Evolutionary conservation across 2,888 invertebrate species (phyloP).

Genomic region (Mesorhabditis sp.): DNA sequence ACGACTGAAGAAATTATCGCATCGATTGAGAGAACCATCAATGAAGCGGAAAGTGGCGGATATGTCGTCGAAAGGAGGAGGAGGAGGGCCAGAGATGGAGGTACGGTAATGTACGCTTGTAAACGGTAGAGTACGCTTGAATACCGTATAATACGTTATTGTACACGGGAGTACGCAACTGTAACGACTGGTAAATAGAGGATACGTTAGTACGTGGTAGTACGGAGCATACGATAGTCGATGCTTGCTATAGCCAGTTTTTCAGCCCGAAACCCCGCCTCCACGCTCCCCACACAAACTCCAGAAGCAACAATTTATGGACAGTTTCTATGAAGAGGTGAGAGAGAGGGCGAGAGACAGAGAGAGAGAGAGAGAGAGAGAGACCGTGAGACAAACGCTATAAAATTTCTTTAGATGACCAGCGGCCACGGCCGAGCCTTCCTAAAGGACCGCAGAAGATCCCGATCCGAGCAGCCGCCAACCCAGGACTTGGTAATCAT

Average conservation of each 20-base stretch:
- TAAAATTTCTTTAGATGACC: neutral
- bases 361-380: no score
- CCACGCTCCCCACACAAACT: neutral
- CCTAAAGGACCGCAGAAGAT: neutral
- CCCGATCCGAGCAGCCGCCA: neutral
- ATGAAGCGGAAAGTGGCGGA: neutral
- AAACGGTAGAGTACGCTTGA: no score
- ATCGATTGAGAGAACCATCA: neutral
- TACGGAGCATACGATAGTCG: no score
- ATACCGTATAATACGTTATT: no score
- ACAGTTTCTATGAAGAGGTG: neutral
- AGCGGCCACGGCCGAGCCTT: neutral
- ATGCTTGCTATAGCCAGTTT: neutral
- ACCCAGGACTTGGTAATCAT: neutral
- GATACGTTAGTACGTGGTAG: no score
- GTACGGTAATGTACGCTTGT: no score
- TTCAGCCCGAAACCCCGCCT: neutral
- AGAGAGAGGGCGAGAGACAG: neutral
- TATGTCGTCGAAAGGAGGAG: neutral
- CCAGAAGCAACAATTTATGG: neutral
- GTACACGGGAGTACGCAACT: no score
- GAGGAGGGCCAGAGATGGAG: no score
- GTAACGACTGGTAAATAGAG: no score
- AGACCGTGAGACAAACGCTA: no score
- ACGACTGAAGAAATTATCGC: neutral